phyloP scores from a whole-genome alignment of 1,140 invertebrate species.

The Drosophila ironensis region DNA sequence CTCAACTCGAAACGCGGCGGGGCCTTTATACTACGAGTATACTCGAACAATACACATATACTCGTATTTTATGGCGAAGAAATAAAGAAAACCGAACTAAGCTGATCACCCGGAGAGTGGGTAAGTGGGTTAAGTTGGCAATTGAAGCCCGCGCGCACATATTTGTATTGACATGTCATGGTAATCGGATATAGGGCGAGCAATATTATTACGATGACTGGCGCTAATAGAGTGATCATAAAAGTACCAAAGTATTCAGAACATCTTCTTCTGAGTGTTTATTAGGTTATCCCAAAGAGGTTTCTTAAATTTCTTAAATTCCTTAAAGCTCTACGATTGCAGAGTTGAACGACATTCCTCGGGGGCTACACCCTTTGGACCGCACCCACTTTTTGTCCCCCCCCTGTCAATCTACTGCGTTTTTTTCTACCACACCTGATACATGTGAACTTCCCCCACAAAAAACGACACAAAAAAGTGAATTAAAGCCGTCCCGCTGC shows the following conservation, averaged over 20 bases:
- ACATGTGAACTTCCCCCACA: constrained; percentile 13
- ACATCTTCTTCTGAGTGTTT: no score
- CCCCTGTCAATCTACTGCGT: background rate
- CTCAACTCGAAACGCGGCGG: constrained; percentile 39
- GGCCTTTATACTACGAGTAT: no score
- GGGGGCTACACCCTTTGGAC: constrained; percentile 14
- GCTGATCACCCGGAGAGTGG: constrained; percentile 17
- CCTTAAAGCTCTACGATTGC: background rate
- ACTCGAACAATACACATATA: no score
- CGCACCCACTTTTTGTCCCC: constrained; percentile 3
- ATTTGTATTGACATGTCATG: constrained; percentile 50
- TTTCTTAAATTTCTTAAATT: background rate
- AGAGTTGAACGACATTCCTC: constrained; percentile 18
- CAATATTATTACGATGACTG: constrained; percentile 23
- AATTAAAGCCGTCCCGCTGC: constrained; percentile 33
- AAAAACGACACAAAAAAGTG: constrained; percentile 34
- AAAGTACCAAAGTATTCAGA: background rate
- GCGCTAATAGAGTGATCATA: constrained; percentile 9
- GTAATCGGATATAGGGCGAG: constrained; percentile 42
- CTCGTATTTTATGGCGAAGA: background rate
- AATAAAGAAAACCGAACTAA: constrained; percentile 5
- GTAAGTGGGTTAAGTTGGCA: constrained; percentile 48
- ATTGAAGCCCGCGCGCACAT: constrained; percentile 14
- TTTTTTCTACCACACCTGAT: constrained; percentile 43
- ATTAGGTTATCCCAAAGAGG: no score